A percentile compares a stretch with the other conserved stretches of the same genome.
These are phyloP conservation scores for Proisotoma minuta DNA, from an alignment of 2,888 invertebrate species.

Conservation along the genomic window DNA sequence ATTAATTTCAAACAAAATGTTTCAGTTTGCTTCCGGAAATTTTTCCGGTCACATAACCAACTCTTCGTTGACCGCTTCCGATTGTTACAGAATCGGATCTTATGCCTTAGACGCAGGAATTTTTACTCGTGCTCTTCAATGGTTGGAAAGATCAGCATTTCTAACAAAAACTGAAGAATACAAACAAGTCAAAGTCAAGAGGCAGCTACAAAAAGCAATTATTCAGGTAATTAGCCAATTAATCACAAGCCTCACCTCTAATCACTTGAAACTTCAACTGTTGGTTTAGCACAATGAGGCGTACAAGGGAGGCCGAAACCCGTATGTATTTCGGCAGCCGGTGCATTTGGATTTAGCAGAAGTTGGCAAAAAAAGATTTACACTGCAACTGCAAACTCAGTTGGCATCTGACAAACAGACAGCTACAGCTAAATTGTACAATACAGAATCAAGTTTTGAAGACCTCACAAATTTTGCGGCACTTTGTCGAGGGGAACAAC, in stretches of 20 bases:
- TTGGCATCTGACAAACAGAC: slow-evolving; percentile 17
- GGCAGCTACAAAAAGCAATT: slow-evolving; percentile 35
- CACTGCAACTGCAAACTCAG: too few relatives aligned
- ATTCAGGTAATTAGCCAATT: too few relatives aligned
- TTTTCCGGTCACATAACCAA: slow-evolving; percentile 36
- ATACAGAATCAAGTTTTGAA: slow-evolving; percentile 44
- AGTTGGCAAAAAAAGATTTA: slow-evolving; percentile 4
- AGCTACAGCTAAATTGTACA: slow-evolving; percentile 20
- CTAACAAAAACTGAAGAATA: too few relatives aligned
- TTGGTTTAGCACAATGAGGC: slow-evolving; percentile 46
- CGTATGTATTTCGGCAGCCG: slow-evolving; percentile 24
- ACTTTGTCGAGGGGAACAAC: slow-evolving; percentile 49
- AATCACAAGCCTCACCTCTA: too few relatives aligned
- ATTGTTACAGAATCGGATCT: slow-evolving; percentile 51
- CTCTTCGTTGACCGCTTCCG: slow-evolving; percentile 48
- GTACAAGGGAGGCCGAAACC: not conserved
- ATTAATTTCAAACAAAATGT: not conserved
- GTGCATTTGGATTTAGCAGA: too few relatives aligned
- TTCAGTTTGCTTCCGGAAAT: slow-evolving; percentile 42
- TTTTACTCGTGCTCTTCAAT: slow-evolving; percentile 50
- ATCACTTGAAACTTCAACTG: not conserved
- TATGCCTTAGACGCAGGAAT: slow-evolving; percentile 50
- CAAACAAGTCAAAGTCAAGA: too few relatives aligned
- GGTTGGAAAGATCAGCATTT: slow-evolving; percentile 50
- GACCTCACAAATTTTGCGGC: slow-evolving; percentile 49